Percentiles rank a stretch among this genome's conserved stretches.
phyloP scores from a whole-genome alignment of 2,797 vertebrate genomes.

The Pipistrellus nathusii region DNA sequence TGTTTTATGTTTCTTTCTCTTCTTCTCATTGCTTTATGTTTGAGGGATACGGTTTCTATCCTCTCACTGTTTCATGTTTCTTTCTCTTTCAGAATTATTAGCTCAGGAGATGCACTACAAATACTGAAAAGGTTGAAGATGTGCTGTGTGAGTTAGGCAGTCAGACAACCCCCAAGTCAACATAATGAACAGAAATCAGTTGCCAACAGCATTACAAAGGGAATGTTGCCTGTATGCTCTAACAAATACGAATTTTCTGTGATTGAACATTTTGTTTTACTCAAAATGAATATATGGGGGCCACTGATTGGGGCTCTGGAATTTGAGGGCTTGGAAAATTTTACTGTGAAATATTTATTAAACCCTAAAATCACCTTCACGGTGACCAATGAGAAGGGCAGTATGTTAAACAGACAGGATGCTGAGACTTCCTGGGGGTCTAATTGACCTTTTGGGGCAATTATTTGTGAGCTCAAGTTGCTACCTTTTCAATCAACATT shows the following conservation, averaged over 20 bases:
- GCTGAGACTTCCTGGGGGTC: not conserved
- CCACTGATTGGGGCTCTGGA: not conserved
- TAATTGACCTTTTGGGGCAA: not conserved
- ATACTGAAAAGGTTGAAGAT: not conserved
- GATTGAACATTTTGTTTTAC: not conserved
- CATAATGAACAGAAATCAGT: not conserved
- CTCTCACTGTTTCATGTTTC: not conserved
- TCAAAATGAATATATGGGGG: conserved; percentile 28
- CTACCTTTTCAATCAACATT: not conserved
- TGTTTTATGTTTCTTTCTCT: not conserved
- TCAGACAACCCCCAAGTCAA: not conserved
- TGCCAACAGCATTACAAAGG: not conserved
- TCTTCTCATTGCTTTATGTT: not conserved
- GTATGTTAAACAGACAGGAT: not conserved
- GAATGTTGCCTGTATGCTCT: not conserved
- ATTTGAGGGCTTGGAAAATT: not conserved
- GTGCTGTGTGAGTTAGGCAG: not conserved
- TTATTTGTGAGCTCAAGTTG: not conserved
- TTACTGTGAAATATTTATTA: conserved; percentile 25
- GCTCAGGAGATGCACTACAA: not conserved
- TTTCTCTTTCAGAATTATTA: conserved; percentile 35
- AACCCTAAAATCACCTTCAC: conserved; percentile 37
- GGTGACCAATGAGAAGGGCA: not conserved
- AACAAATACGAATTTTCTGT: not conserved
- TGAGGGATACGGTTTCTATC: not conserved